Evolutionary conservation across 1,140 invertebrate genomes (phyloP), one percentile per base, ranked within the genome.

Genomic region (Drosophila nasuta): DNA sequence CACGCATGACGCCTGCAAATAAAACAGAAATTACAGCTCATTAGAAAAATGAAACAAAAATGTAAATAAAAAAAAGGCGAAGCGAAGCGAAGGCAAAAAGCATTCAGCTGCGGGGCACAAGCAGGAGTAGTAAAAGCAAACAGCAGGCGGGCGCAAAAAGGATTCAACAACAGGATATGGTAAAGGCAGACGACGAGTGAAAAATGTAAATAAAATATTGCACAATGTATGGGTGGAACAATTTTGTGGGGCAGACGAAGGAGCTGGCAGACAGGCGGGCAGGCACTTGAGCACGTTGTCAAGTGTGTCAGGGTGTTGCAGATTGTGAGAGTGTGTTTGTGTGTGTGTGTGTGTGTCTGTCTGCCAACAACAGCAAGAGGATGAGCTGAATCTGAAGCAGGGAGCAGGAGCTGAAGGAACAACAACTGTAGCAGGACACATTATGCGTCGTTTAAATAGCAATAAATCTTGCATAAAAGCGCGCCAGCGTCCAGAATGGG

Each of bases 201-300:
- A 87, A 87, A 88, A 88, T 88, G 85, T 88, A 88, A 88, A 88
- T 88, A 88, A 88, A 88, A 89, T 88, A 89, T 88, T 78, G 81
- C 85, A 76, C 49, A 75, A 69, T 74, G 69, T 75, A 51, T 59
- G 66, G 63, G 15, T 65, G 35, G 51, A 51, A 20, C 15, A 25
- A 25, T 25, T 25, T 30, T 46, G 66, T 54, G 65, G 10, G 28
- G 5, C 15, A 28, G 52, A 49, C 41, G 59, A 48, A 41, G 64
- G 43, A 45, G 64, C 41, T 30, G 69, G 13, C 51, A 70, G 54
- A 63, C 81, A 66, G 77, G 63, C 80, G 65, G 79, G 74, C 77
- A 71, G 79, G 74, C 85, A 88, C 83, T 88, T 88, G 85, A 89
- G 87, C 83, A 88, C 83, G 83, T 89, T 88, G 83, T 88, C 85